Base-by-base conservation (phyloP, 1,140 invertebrate species). In the Papilio machaon region DNA sequence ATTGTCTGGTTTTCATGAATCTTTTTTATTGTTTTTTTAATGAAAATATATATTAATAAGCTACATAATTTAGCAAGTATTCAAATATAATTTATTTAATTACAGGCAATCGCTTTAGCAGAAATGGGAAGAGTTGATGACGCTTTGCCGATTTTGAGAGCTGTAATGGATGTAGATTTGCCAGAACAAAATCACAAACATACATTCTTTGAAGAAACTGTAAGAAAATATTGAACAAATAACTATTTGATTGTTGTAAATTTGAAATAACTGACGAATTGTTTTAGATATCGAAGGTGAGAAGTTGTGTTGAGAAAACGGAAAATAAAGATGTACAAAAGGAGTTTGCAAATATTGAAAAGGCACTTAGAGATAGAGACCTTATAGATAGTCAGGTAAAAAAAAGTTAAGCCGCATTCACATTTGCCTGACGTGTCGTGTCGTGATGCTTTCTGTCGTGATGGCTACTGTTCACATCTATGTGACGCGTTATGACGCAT, bases 61-160 rank as follows among this genome's bases (percentile, higher is more conserved):
- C 46, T 46, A n/a, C n/a, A n/a, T n/a, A n/a, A n/a, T n/a, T n/a
- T n/a, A n/a, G n/a, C n/a, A n/a, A n/a, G n/a, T n/a, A n/a, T n/a
- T n/a, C n/a, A n/a, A n/a, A n/a, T n/a, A n/a, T 30, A 11, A 10
- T 30, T 47, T n/a, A 70, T 35, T 81, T 49, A 54, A 52, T 92
- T 93, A 76, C 81, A 96, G 96, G 93, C 95, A 7, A 83, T 92
- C 60, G 96, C 96, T 2, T 95, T 97, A 54, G 90, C 95, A 38
- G 90, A 96, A 46, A 82, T 97, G 75, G 95, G 95, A 3, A 92
- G 96, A 84, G 87, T 96, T 2, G 95, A 97, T 47, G 97, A 98
- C 85, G 95, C 96, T 49, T 89, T 97, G 10, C 94, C 96, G 1
- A 90, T 97, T 58, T 86, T 97, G 30, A 95, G 95, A 85, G 64